phyloP scores from a whole-genome alignment of 2,888 invertebrate species.

The Coleophora deauratella region DNA sequence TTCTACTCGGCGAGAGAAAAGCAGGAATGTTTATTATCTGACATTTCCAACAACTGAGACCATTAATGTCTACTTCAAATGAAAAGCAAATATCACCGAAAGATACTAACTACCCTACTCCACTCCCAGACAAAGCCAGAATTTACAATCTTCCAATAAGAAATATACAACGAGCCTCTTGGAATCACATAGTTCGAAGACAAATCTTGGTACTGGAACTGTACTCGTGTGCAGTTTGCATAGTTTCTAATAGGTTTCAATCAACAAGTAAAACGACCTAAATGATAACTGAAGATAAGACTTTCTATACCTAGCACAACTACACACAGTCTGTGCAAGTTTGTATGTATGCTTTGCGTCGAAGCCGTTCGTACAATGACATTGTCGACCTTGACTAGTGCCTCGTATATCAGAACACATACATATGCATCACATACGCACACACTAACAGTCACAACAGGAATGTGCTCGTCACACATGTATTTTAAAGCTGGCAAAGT shows the following conservation, averaged over 20 bases:
- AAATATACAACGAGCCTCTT: slow-evolving; percentile 4
- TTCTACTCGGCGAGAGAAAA: slow-evolving; percentile 4
- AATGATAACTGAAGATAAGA: slow-evolving; percentile 75
- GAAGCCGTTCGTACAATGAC: slow-evolving; percentile 68
- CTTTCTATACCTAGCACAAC: slow-evolving; percentile 56
- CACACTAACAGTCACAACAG: slow-evolving; percentile 19
- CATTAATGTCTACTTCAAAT: slow-evolving; percentile 21
- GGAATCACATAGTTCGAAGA: not conserved
- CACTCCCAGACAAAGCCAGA: not conserved
- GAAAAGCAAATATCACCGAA: slow-evolving; percentile 12
- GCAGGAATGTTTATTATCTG: slow-evolving; percentile 14
- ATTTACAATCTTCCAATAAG: slow-evolving; percentile 1
- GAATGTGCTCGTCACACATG: slow-evolving; percentile 51
- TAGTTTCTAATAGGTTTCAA: no score
- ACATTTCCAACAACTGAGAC: slow-evolving; percentile 19
- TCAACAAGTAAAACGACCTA: slow-evolving; percentile 72
- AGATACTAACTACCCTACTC: not conserved
- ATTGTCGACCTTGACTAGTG: slow-evolving; percentile 70
- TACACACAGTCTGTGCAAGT: slow-evolving; percentile 31
- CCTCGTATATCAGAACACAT: slow-evolving; percentile 47
- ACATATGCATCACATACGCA: slow-evolving; percentile 28
- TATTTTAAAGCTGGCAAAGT: slow-evolving; percentile 44
- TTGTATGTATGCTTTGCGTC: slow-evolving; percentile 46
- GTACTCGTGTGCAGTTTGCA: no score
- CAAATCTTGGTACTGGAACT: slow-evolving; percentile 16